Evolutionary conservation across 2,888 invertebrate genomes (phyloP), one percentile per base, ranked within the genome.

Genomic region (Ypsolopha scabrella): DNA sequence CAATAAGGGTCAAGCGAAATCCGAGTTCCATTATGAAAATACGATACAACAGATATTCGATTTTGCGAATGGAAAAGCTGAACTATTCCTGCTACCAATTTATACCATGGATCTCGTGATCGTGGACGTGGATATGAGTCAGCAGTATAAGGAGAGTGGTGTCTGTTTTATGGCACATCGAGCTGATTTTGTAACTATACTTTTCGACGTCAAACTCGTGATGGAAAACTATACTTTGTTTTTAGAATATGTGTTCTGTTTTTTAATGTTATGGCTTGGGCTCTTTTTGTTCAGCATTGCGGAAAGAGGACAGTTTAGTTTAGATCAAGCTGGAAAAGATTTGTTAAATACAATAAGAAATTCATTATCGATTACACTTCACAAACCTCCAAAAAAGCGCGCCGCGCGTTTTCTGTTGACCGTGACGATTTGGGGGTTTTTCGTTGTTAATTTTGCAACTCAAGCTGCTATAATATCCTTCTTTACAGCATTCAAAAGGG

Each of bases 391-490:
- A 1, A 72, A 61, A 48, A 64, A 62, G 11, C 50, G 56, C 13
- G 68, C 69, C 0, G 79, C 86, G 55, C 72, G 81, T 7, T 65
- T 85, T 52, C 80, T 77, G 56, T 58, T 83, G n/a, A 54, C 62
- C 0, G 58, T 77, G 13, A 66, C 74, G 2, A 65, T 83, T 35
- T 87, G 85, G 83, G 65, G 81, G 39, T 81, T 76, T 54, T 87
- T 85, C 54, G 51, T 81, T 6, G 57, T 87, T 6, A 87, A 79
- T 57, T 87, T 85, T 59, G 65, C 68, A 4, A 74, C 69, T 1
- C 87, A 87, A 56, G 87, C 85, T 0, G 75, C 70, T 8, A 80
- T 87, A 11, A 72, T 76, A 56, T 86, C 87, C 1, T 72, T 85
- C 43, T 79, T 86, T 51, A 78, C 81, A 8, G 79, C 78, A 1